These are phyloP conservation scores for Hecatera dysodea DNA, from an alignment of 2,888 invertebrate genomes.

Conservation along the genomic window DNA sequence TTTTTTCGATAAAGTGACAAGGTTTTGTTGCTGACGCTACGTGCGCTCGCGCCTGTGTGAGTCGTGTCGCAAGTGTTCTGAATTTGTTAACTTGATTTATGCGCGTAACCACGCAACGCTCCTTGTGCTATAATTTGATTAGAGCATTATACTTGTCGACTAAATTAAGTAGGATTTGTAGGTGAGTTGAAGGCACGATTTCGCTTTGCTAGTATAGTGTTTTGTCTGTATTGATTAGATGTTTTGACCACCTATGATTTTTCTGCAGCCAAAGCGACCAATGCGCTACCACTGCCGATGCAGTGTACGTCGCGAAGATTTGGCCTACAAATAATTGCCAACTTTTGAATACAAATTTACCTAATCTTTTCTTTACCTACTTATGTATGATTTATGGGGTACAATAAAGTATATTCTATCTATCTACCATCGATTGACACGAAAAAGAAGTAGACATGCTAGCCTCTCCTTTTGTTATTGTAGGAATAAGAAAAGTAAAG, in stretches of 20 bases:
- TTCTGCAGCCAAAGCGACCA: neutral
- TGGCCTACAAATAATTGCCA: neutral
- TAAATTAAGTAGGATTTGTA: conserved; percentile 16
- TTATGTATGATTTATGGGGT: no score
- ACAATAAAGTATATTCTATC: no score
- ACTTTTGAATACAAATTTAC: no score
- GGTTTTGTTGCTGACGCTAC: conserved; percentile 47
- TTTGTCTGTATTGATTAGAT: neutral
- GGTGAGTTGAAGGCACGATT: conserved; percentile 11
- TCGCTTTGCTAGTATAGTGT: neutral
- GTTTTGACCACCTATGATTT: neutral
- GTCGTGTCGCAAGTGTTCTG: conserved; percentile 67
- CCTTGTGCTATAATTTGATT: conserved; percentile 57
- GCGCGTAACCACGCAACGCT: conserved; percentile 53
- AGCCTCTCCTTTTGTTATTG: no score
- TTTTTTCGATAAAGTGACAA: neutral
- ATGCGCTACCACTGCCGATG: neutral
- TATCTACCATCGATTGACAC: neutral
- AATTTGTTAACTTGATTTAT: conserved; percentile 68
- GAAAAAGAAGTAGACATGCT: neutral
- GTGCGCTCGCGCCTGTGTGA: conserved; percentile 35
- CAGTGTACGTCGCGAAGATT: neutral
- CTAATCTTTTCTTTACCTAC: no score
- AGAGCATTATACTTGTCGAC: conserved; percentile 21
- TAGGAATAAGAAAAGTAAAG: no score